Percentiles rank a stretch among this genome's conserved stretches.
Evolutionary conservation across 2,888 invertebrate genomes (phyloP).

Genomic region (Aspidiotus destructor): DNA sequence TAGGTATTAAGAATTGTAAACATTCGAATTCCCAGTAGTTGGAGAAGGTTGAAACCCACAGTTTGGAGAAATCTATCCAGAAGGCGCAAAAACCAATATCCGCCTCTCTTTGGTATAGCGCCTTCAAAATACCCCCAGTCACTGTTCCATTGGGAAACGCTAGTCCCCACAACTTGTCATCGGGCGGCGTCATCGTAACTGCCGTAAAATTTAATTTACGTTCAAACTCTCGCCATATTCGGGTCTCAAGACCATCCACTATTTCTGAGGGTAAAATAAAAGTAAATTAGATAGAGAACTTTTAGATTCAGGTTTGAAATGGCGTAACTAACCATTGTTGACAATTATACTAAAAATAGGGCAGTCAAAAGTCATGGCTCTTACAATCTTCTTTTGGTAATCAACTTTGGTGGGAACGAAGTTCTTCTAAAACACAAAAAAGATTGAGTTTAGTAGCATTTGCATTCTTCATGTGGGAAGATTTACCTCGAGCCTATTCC

Average conservation of each 20-base stretch:
- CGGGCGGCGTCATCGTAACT: constrained; percentile 19
- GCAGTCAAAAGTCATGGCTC: constrained; percentile 17
- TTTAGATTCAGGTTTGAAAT: too few relatives aligned
- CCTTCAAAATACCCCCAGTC: constrained; percentile 33
- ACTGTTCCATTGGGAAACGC: constrained; percentile 30
- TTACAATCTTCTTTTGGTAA: neutral
- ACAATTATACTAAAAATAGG: constrained; percentile 12
- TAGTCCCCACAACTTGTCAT: constrained; percentile 34
- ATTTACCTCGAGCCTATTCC: too few relatives aligned
- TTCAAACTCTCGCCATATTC: constrained; percentile 34
- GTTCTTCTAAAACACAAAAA: neutral
- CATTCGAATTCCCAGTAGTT: constrained; percentile 34
- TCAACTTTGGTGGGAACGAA: neutral
- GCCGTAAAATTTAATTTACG: constrained; percentile 31
- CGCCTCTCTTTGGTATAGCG: constrained; percentile 12
- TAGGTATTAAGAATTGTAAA: constrained; percentile 35
- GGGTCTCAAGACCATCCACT: constrained; percentile 34
- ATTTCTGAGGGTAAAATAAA: constrained; percentile 19
- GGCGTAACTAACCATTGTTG: neutral
- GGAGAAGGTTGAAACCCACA: constrained; percentile 29
- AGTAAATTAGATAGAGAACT: neutral
- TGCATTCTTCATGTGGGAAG: too few relatives aligned
- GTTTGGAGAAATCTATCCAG: constrained; percentile 34
- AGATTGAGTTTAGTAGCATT: too few relatives aligned
- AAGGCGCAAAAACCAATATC: constrained; percentile 35